Percentiles rank a stretch among this genome's conserved stretches.
Evolutionary conservation across 2,888 invertebrate species (phyloP).

Genomic region (Pilophorus perplexus): DNA sequence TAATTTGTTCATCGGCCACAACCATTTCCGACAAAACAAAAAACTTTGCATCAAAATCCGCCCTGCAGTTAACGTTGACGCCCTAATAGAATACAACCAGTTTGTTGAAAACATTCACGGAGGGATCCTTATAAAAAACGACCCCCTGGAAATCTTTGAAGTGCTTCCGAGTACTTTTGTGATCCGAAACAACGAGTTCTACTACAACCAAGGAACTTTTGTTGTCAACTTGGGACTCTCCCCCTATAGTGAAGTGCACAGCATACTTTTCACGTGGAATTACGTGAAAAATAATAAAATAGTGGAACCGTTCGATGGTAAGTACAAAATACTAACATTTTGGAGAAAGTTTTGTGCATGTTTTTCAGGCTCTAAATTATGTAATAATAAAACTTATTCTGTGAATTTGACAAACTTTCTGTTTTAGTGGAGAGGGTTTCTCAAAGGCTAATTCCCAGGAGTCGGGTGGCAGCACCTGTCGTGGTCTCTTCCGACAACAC

Average conservation of each 20-base stretch:
- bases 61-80: constrained; percentile 77
- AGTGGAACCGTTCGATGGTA: constrained; percentile 73
- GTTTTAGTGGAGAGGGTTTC: constrained; percentile 58
- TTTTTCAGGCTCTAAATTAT: too few relatives aligned
- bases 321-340: too few relatives aligned
- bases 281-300: constrained; percentile 82
- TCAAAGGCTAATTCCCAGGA: constrained; percentile 77
- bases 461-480: constrained; percentile 87
- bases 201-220: constrained; percentile 82
- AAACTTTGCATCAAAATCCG: constrained; percentile 71
- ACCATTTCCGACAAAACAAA: constrained; percentile 73
- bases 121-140: constrained; percentile 79
- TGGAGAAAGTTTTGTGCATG: too few relatives aligned
- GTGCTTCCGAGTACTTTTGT: constrained; percentile 64
- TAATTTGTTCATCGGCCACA: constrained; percentile 78
- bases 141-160: constrained; percentile 52
- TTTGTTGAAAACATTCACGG: constrained; percentile 81
- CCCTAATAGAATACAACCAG: constrained; percentile 81
- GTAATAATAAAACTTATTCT: too few relatives aligned
- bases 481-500: constrained; percentile 90
- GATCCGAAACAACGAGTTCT: constrained; percentile 85
- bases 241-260: constrained; percentile 77
- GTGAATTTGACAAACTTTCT: background rate
- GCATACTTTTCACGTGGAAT: constrained; percentile 81
- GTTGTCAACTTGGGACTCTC: constrained; percentile 84